Conservation (phyloP, 2,888 invertebrate genomes). For the Coleophora flavipennella region DNA sequence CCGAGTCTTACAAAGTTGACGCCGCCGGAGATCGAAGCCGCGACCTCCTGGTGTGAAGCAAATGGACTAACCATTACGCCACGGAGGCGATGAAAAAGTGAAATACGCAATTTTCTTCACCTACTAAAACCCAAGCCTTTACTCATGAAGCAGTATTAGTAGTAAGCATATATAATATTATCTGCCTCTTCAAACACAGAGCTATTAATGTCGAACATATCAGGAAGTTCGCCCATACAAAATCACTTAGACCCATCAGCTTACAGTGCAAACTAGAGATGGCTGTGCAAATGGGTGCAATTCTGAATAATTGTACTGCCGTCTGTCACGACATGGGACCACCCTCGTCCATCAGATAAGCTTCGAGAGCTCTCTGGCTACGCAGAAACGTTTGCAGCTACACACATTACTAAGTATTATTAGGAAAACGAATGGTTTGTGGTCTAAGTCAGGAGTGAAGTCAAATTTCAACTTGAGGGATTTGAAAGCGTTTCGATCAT, state of each 20-base stretch:
- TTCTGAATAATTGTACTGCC: conserved; percentile 28
- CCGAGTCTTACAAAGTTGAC: too few relatives aligned
- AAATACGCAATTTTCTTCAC: too few relatives aligned
- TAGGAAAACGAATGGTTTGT: conserved; percentile 17
- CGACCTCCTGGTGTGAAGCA: too few relatives aligned
- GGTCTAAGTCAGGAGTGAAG: conserved; percentile 11
- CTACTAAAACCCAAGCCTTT: too few relatives aligned
- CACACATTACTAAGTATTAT: conserved; percentile 20
- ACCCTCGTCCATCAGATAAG: conserved; percentile 24
- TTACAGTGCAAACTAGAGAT: conserved; percentile 7
- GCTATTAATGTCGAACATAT: too few relatives aligned
- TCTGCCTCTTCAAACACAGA: neutral
- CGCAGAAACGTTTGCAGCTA: conserved; percentile 15
- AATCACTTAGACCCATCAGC: neutral
- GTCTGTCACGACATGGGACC: conserved; percentile 25
- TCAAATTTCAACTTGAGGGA: neutral
- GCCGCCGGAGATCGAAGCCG: too few relatives aligned
- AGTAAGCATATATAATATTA: too few relatives aligned
- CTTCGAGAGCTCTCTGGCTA: conserved; percentile 3
- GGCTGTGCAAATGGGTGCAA: conserved; percentile 20
- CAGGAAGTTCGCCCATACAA: neutral
- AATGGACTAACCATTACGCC: too few relatives aligned
- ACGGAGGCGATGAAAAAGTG: too few relatives aligned
- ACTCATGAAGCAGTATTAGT: too few relatives aligned
- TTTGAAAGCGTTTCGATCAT: too few relatives aligned